Conservation (phyloP, 2,888 invertebrate species). For the Parochlus steinenii region DNA sequence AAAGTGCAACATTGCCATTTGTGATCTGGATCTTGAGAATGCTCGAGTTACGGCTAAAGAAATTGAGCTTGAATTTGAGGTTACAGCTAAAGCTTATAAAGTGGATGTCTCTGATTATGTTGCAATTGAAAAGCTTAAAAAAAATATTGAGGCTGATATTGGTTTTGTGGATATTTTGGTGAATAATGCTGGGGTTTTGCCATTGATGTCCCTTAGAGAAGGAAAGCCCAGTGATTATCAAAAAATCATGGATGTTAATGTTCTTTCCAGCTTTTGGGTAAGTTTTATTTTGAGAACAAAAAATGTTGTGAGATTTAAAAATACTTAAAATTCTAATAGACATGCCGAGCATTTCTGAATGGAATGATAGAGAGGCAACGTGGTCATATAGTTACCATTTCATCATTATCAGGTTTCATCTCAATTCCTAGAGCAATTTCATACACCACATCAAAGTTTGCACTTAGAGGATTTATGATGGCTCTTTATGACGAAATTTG, state of each 20-base stretch:
- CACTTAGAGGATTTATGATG: conserved; percentile 29
- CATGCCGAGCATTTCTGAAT: conserved; percentile 29
- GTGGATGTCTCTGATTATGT: conserved; percentile 27
- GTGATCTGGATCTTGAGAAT: conserved; percentile 26
- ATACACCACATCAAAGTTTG: conserved; percentile 32
- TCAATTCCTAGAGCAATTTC: conserved; percentile 26
- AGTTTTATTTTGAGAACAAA: too few species aligned
- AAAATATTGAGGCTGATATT: conserved; percentile 23
- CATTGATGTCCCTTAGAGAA: conserved; percentile 27
- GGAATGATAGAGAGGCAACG: conserved; percentile 29
- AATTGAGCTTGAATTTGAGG: conserved; percentile 18
- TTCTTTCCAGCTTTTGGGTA: conserved; percentile 31
- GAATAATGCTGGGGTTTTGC: conserved; percentile 32
- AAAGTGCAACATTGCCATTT: conserved; percentile 29
- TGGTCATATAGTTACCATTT: conserved; percentile 32
- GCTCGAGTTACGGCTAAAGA: conserved; percentile 26
- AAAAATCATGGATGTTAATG: conserved; percentile 30
- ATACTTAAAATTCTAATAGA: too few species aligned
- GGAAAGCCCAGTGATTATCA: conserved; percentile 28
- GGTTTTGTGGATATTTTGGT: conserved; percentile 32
- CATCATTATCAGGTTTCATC: conserved; percentile 27
- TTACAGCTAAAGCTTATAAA: conserved; percentile 3
- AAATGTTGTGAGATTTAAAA: too few species aligned
- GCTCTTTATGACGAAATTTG: conserved; percentile 9
- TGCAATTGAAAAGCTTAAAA: conserved; percentile 24